Evolutionary conservation across 2,888 invertebrate species (phyloP), one percentile per base, ranked within the genome.

Genomic region (Ecliptopera silaceata): DNA sequence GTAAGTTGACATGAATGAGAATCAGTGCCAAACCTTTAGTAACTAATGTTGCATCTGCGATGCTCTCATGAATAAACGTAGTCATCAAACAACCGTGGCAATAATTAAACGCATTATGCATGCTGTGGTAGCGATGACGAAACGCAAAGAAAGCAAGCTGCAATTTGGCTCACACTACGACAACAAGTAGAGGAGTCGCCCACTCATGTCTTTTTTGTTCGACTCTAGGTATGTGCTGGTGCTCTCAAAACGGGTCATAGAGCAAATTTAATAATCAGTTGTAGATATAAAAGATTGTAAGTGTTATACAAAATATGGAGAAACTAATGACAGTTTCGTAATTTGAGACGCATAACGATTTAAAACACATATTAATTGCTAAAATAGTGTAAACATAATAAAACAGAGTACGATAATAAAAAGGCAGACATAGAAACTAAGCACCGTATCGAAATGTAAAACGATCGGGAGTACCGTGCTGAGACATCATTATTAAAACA

Each of bases 61-160:
- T n/a, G 2, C 17, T 29, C 34, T 80, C 75, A 80, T 80, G 77
- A 82, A 83, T 83, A 82, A 77, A 79, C 67, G 65, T 70, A 72
- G 71, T 75, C 74, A 74, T 78, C 74, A 77, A 78, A 80, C 75
- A 82, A 75, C 71, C 72, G 65, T 68, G 69, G 73, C 73, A 74
- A 71, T 82, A 81, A 82, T 80, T 77, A 83, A 82, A 76, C 72
- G 71, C 67, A 74, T 77, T 80, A 85, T 83, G 82, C 80, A 82
- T 75, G 66, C 64, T 64, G 70, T 72, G 69, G 77, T 74, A 71
- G 73, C 73, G 71, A 70, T 80, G 79, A 79, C 72, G 77, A 80
- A 80, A 80, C 68, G 67, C 70, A 77, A 79, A 79, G 80, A 81
- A 77, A 76, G 72, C 68, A 75, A 75, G 70, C 69, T 78, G 74